These are phyloP conservation scores for Oxystoma pomonae DNA, from an alignment of 2,888 invertebrate genomes.

Conservation along the genomic window DNA sequence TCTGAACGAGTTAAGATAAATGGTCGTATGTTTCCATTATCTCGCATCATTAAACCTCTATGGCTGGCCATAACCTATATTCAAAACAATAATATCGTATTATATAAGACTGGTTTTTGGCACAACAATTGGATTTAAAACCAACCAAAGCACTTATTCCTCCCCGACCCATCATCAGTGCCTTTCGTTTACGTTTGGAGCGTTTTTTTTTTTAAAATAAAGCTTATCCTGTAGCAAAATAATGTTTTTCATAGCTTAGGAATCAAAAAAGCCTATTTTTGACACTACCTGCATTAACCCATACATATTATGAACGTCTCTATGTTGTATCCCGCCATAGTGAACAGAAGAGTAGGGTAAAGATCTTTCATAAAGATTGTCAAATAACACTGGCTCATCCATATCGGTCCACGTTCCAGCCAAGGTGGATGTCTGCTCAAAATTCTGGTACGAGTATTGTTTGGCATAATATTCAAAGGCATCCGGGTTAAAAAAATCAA, in stretches of 20 bases:
- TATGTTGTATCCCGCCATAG: slow-evolving; percentile 71
- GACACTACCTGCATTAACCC: slow-evolving; percentile 56
- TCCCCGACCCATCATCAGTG: too few species aligned
- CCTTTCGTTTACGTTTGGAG: too few species aligned
- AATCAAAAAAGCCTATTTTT: not conserved
- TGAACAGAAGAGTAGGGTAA: slow-evolving; percentile 91
- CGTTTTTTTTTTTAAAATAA: too few species aligned
- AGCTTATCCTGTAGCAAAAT: too few species aligned
- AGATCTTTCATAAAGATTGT: slow-evolving; percentile 65
- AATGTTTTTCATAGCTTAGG: too few species aligned
- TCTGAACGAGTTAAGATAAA: slow-evolving; percentile 87
- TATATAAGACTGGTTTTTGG: too few species aligned
- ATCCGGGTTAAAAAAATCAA: slow-evolving; percentile 86
- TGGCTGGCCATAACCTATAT: slow-evolving; percentile 62
- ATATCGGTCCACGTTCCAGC: slow-evolving; percentile 95
- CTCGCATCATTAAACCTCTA: slow-evolving; percentile 55
- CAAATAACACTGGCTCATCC: slow-evolving; percentile 99
- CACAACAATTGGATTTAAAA: too few species aligned
- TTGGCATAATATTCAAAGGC: slow-evolving; percentile 77
- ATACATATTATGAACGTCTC: slow-evolving; percentile 93
- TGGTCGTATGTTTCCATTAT: slow-evolving; percentile 63
- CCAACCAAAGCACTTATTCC: too few species aligned
- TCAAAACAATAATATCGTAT: too few species aligned
- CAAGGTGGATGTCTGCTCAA: too few species aligned
- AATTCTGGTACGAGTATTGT: slow-evolving; percentile 56